phyloP scores from a whole-genome alignment of 2,797 vertebrate species.

The Calcarius lapponicus region DNA sequence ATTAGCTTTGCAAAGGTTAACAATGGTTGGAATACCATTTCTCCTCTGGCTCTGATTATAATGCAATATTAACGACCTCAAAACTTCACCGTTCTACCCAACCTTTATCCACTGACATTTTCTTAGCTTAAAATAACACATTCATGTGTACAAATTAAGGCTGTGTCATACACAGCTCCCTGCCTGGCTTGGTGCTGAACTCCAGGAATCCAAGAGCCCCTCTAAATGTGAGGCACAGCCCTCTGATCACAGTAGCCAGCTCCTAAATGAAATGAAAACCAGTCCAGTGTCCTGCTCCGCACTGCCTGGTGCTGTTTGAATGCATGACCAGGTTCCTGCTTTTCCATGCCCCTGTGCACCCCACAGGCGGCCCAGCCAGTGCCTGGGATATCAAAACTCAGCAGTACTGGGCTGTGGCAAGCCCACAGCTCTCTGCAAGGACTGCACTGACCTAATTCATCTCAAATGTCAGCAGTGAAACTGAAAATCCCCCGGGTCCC shows the following conservation, averaged over 20 bases:
- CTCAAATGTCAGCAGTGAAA: neutral
- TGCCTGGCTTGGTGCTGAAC: neutral
- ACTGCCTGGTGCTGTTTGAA: neutral
- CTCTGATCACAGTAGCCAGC: rapidly evolving
- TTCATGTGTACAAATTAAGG: neutral
- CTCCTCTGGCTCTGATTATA: neutral
- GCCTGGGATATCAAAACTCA: neutral
- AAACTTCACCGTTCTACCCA: neutral
- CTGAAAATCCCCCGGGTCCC: rapidly evolving
- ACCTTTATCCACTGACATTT: constrained; percentile 32
- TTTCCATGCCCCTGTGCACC: rapidly evolving
- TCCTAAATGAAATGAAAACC: neutral
- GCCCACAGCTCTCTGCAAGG: neutral
- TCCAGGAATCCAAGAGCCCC: neutral
- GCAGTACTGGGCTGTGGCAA: neutral
- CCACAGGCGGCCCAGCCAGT: neutral
- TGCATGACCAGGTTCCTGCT: neutral
- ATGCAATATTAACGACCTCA: neutral
- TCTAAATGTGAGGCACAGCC: neutral
- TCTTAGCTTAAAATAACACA: neutral
- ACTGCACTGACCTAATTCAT: neutral
- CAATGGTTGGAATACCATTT: neutral
- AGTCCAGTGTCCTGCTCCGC: rapidly evolving
- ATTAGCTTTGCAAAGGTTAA: constrained; percentile 36
- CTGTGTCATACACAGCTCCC: neutral